These are phyloP conservation scores for Gortyna flavago DNA, from an alignment of 2,888 invertebrate genomes.

Conservation along the genomic window DNA sequence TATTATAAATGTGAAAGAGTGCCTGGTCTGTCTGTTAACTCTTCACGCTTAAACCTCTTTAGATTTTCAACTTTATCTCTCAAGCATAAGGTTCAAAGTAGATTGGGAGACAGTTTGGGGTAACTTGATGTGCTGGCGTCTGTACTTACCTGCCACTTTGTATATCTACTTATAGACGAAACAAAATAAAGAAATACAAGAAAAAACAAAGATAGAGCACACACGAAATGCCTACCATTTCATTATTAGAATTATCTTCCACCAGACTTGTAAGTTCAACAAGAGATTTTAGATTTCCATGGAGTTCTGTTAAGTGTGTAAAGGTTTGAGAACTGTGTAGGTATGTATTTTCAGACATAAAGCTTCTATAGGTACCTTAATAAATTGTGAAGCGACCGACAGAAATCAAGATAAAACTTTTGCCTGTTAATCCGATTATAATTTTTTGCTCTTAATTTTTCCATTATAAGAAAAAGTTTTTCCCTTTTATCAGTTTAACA, in stretches of 20 bases:
- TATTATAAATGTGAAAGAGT: no score
- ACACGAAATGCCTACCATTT: not conserved
- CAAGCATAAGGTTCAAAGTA: no score
- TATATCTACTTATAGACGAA: no score
- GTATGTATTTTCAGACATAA: not conserved
- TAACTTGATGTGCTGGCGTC: no score
- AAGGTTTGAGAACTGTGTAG: not conserved
- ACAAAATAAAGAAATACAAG: not conserved
- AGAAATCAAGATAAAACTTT: conserved; percentile 40
- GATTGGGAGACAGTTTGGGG: no score
- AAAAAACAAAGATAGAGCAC: not conserved
- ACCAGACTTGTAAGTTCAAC: not conserved
- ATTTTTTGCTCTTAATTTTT: conserved; percentile 38
- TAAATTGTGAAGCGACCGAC: conserved; percentile 7
- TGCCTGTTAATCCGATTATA: conserved; percentile 46
- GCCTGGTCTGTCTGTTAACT: no score
- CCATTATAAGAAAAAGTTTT: conserved; percentile 33
- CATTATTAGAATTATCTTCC: not conserved
- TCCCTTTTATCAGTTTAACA: conserved; percentile 15
- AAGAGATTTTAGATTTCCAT: not conserved
- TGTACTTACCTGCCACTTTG: no score
- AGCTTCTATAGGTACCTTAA: not conserved
- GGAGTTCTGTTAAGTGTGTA: not conserved
- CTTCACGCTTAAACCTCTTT: no score
- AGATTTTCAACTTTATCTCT: no score